phyloP scores from a whole-genome alignment of 2,888 invertebrate species.

The Sthenelais limicola region DNA sequence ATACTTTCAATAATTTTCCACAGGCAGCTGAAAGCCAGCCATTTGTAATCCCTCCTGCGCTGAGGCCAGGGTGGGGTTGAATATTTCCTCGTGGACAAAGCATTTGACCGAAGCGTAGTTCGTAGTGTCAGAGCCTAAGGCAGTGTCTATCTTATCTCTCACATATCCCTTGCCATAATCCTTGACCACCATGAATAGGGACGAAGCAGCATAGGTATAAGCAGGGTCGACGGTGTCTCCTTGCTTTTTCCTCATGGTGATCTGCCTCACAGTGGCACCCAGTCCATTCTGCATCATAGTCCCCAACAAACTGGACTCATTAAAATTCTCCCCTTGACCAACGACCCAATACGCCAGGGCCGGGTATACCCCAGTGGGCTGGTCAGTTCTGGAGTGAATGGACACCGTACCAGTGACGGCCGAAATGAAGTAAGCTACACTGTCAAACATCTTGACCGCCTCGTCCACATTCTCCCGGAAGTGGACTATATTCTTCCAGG shows the following conservation, averaged over 20 bases:
- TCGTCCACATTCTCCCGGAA: constrained; percentile 17
- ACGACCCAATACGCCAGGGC: constrained; percentile 33
- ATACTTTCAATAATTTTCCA: no score
- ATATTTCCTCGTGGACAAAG: no score
- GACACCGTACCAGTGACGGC: constrained; percentile 33
- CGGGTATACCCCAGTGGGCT: constrained; percentile 30
- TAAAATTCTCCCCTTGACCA: background rate
- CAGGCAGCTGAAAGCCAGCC: no score
- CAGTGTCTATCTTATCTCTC: constrained; percentile 15
- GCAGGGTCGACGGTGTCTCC: background rate
- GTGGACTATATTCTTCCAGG: constrained; percentile 28
- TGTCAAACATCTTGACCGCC: background rate
- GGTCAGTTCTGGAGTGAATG: constrained; percentile 17
- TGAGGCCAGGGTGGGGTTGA: no score
- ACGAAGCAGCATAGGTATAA: background rate
- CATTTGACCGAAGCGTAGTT: no score
- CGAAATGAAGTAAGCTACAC: constrained; percentile 26
- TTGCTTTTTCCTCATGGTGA: background rate
- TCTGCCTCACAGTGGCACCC: constrained; percentile 19
- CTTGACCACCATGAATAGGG: constrained; percentile 34
- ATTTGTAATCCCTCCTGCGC: no score
- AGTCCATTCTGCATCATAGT: constrained; percentile 24
- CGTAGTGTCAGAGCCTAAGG: no score
- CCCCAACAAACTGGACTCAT: background rate
- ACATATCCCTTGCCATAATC: constrained; percentile 32